Evolutionary conservation across 2,888 invertebrate species (phyloP), one percentile per base, ranked within the genome.

Genomic region (Hydraecia micacea): DNA sequence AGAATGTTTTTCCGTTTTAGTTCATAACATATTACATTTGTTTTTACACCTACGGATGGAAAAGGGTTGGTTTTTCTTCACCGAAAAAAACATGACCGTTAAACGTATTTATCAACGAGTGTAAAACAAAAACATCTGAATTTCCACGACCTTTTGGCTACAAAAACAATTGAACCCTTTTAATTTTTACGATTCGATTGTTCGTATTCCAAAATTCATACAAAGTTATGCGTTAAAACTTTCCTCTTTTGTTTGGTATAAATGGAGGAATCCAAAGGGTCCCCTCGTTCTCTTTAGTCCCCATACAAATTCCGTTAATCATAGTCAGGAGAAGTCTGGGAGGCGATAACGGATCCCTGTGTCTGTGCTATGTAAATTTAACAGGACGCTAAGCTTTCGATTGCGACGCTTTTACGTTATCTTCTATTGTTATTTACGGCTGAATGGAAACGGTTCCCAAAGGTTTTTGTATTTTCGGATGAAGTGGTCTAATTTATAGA

Each of bases 141-240:
- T 52, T 60, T 52, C 32, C n/a, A 32, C 25, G 32, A 63, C 9
- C 28, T 67, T 25, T 63, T 58, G n/a, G 5, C 32, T 18, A 49
- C 7, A 55, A 1, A 32, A 73, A 67, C 69, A 68, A 70, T 62
- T 60, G 66, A 73, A 83, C 15, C 60, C 65, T 68, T 21, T 46
- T 66, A 32, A 71, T 46, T 75, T 73, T 63, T 58, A 70, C 72
- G 60, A 39, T 67, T 46, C 21, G 60, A 58, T 60, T 62, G 70
- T 58, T 46, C 67, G 73, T 67, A n/a, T 36, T 49, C 32, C 8
- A 85, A 73, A 82, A 74, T 77, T 83, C 66, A 75, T 39, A 63
- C 65, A 52, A 60, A 55, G 77, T 68, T 70, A 66, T 72, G 28
- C 28, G 36, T 46, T 32, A n/a, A 49, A 58, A 66, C 36, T 72